Evolutionary conservation across 1,140 invertebrate genomes (phyloP).

Genomic region (Bicyclus anynana): DNA sequence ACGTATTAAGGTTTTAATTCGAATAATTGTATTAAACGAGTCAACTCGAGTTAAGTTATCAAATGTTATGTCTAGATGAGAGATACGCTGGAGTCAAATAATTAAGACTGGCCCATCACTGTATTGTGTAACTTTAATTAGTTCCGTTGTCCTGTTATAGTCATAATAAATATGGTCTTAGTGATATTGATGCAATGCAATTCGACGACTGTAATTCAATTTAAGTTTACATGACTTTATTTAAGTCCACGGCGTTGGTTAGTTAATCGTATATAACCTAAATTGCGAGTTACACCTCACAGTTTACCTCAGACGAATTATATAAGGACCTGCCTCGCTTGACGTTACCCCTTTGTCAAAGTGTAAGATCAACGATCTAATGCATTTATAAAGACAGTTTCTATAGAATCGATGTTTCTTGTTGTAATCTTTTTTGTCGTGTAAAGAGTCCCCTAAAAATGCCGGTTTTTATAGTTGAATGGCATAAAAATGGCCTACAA

Average conservation of each 20-base stretch:
- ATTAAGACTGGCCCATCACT: background rate
- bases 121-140: background rate
- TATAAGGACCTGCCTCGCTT: too few relatives aligned
- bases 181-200: background rate
- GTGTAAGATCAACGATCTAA: too few relatives aligned
- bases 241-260: background rate
- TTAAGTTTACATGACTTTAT: background rate
- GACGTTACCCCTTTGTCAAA: too few relatives aligned
- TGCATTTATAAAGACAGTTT: too few relatives aligned
- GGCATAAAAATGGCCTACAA: too few relatives aligned
- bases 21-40: background rate
- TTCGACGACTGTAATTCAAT: background rate
- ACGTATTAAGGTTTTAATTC: constrained; percentile 4
- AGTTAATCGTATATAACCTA: background rate
- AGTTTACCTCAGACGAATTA: too few relatives aligned
- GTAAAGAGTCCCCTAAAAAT: too few relatives aligned
- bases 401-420: too few relatives aligned
- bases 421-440: too few relatives aligned
- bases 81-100: background rate
- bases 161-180: too few relatives aligned
- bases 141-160: background rate
- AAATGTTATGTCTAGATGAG: background rate
- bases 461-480: too few relatives aligned
- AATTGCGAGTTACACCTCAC: too few relatives aligned
- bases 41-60: background rate